Percentiles rank a stretch among this genome's conserved stretches.
phyloP scores from a whole-genome alignment of 2,888 invertebrate genomes.

The Tanytarsus gracilentus region DNA sequence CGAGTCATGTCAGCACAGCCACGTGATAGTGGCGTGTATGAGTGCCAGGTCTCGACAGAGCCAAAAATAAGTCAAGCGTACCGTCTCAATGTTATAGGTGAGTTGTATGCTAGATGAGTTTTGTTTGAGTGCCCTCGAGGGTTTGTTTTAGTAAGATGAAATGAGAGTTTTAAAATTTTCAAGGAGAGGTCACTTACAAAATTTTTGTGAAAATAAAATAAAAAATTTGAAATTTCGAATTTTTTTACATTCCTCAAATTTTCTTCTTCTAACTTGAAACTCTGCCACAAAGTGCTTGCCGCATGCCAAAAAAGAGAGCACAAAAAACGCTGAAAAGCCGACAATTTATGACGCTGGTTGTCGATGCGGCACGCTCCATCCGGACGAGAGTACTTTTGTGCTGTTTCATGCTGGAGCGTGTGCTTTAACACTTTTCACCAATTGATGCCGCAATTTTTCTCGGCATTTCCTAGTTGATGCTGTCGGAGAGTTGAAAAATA shows the following conservation, averaged over 20 bases:
- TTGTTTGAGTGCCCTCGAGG: background rate
- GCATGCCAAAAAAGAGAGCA: too few relatives aligned
- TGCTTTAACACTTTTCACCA: too few relatives aligned
- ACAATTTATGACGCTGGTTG: too few relatives aligned
- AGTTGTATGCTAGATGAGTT: too few relatives aligned
- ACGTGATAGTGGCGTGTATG: conserved; percentile 52
- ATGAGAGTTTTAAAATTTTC: background rate
- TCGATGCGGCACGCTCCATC: too few relatives aligned
- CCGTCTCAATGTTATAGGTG: conserved; percentile 55
- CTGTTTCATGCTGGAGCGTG: too few relatives aligned
- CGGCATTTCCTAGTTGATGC: too few relatives aligned
- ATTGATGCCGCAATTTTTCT: too few relatives aligned
- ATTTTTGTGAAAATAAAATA: background rate
- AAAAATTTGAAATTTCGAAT: background rate
- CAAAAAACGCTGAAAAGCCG: too few relatives aligned
- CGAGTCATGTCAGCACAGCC: conserved; percentile 54
- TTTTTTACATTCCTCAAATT: background rate
- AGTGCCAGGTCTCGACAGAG: conserved; percentile 62
- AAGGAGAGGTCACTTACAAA: background rate
- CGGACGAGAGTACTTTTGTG: too few relatives aligned
- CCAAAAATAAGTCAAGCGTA: conserved; percentile 59
- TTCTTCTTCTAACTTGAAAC: background rate
- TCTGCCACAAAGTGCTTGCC: background rate
- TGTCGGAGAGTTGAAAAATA: too few relatives aligned
- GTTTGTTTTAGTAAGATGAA: background rate